Evolutionary conservation across 2,888 invertebrate genomes (phyloP), one percentile per base, ranked within the genome.

Genomic region (Eupithecia vulgata): DNA sequence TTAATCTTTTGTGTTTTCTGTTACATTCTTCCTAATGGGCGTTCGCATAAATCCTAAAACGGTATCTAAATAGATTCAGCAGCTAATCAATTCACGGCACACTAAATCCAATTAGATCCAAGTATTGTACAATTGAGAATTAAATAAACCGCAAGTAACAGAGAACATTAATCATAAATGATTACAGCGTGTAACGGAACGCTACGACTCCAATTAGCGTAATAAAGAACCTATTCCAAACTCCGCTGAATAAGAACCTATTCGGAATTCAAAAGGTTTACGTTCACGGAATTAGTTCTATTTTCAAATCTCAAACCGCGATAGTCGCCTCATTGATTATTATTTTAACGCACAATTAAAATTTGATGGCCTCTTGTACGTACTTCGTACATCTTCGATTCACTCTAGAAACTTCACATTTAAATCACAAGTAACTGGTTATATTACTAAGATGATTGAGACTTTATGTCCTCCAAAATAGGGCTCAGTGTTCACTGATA

Each of bases 281-380:
- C 79, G 80, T 83, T 83, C 82, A 82, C 81, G 76, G 84, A 86
- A 89, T 87, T 86, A 84, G 86, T 88, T 89, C 89, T 91, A 90
- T 91, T 86, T 88, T 85, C 90, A 85, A 88, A 85, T 80, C 83
- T 80, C 81, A 57, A 75, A 75, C 81, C 81, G 85, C 85, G 88
- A 91, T 90, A 91, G 90, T 91, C 92, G 91, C 92, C 90, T 91
- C 92, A 91, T 93, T 93, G 92, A 93, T 94, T 94, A 93, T 93
- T 93, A 93, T 94, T 94, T 93, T 93, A 93, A 93, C 93, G 92
- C 87, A 92, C 93, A 92, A 93, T 94, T 94, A 94, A 94, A 94
- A 90, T 93, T 94, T 94, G 91, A 94, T 93, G 91, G 91, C 89
- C 90, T 85, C 89, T 91, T 92, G 78, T 80, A 77, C 76, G 77